A percentile compares a stretch with the other conserved stretches of the same genome.
Evolutionary conservation across 1,140 invertebrate species (phyloP).

Genomic region (Euwallacea similis): DNA sequence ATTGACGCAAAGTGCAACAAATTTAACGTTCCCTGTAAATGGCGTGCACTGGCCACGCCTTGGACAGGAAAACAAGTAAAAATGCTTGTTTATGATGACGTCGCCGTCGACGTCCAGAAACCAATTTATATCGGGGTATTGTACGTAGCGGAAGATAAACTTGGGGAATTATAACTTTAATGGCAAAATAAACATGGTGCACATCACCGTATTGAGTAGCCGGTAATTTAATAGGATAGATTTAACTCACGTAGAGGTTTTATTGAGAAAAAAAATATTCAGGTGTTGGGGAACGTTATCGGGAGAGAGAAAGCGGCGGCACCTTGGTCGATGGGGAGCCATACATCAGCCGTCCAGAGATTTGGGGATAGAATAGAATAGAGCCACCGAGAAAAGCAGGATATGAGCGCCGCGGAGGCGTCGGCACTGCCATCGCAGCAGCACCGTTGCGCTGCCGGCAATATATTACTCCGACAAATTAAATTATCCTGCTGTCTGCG

Average conservation of each 20-base stretch:
- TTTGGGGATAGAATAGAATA: slow-evolving; percentile 49
- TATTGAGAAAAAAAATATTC: slow-evolving; percentile 29
- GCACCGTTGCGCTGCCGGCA: slow-evolving; percentile 37
- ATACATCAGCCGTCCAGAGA: slow-evolving; percentile 52
- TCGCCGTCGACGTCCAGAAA: too few species aligned
- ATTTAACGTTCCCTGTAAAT: too few species aligned
- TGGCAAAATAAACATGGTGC: too few species aligned
- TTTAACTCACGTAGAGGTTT: not conserved
- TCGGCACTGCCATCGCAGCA: slow-evolving; percentile 32
- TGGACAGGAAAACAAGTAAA: too few species aligned
- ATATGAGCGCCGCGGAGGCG: slow-evolving; percentile 44
- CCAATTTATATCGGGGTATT: too few species aligned
- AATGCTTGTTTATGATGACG: too few species aligned
- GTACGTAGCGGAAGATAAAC: too few species aligned
- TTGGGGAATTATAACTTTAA: too few species aligned
- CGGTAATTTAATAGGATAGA: not conserved
- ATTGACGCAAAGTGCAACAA: too few species aligned
- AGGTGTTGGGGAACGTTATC: slow-evolving; percentile 39
- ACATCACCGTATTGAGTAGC: too few species aligned
- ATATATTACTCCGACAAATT: slow-evolving; percentile 63
- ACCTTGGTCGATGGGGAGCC: slow-evolving; percentile 47
- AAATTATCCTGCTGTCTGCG: slow-evolving; percentile 62
- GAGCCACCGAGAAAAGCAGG: slow-evolving; percentile 47
- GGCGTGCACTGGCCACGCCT: too few species aligned
- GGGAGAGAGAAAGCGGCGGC: slow-evolving; percentile 36